Percentiles rank a stretch among this genome's conserved stretches.
Conservation (phyloP, 2,888 invertebrate species). For the Athrips mouffetella region DNA sequence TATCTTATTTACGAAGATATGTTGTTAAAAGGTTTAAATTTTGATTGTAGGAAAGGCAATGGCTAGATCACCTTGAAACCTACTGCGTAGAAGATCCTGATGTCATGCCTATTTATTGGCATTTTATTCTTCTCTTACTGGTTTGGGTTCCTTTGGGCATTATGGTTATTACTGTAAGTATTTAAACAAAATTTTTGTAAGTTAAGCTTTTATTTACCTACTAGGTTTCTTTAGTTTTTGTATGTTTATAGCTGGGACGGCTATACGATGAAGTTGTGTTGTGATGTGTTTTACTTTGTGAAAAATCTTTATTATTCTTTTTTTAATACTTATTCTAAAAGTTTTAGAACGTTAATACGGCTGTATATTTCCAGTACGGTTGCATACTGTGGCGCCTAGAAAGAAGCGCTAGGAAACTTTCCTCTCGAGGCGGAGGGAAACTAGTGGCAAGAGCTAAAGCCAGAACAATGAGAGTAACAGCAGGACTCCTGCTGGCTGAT, state of each 20-base stretch:
- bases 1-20: too few species aligned
- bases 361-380: conserved; percentile 51
- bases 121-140: conserved; percentile 83
- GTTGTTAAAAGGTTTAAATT: too few species aligned
- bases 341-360: too few species aligned
- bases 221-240: too few species aligned
- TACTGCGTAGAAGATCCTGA: conserved; percentile 85
- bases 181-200: conserved; percentile 45
- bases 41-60: conserved; percentile 79
- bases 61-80: conserved; percentile 86
- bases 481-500: conserved; percentile 83
- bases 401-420: conserved; percentile 80
- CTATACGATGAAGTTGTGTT: too few species aligned
- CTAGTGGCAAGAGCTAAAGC: conserved; percentile 80
- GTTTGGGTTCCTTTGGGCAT: conserved; percentile 88
- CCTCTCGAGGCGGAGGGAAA: conserved; percentile 80
- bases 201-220: neutral
- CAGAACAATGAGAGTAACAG: conserved; percentile 83
- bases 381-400: conserved; percentile 77
- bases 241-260: too few species aligned
- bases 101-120: conserved; percentile 86
- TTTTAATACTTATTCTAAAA: too few species aligned
- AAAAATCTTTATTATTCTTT: too few species aligned
- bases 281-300: too few species aligned
- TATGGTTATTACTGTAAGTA: conserved; percentile 85